Conservation (phyloP, 2,797 vertebrate species). For the Apogon talboti region DNA sequence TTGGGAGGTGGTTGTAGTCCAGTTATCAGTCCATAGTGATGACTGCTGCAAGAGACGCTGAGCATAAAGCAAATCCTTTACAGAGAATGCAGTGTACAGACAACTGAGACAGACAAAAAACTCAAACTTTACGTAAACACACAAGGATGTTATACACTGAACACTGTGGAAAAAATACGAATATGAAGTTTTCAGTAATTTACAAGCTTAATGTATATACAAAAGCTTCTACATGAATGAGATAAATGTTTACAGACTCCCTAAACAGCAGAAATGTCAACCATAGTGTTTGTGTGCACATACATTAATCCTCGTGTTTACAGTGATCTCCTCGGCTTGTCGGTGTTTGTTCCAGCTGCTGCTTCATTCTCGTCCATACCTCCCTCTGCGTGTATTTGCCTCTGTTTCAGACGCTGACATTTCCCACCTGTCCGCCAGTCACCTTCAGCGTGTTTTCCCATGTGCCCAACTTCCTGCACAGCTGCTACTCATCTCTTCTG, state of each 20-base stretch:
- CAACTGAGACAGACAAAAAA: no score
- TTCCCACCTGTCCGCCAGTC: constrained; percentile 63
- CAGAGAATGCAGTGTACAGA: no score
- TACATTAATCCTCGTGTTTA: not conserved
- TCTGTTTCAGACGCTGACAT: constrained; percentile 65
- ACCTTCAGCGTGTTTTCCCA: constrained; percentile 40
- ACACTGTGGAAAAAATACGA: no score
- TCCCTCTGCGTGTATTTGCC: constrained; percentile 44
- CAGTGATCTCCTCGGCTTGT: constrained; percentile 40
- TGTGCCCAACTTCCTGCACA: constrained; percentile 40
- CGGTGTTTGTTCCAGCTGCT: constrained; percentile 51
- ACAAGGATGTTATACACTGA: no score
- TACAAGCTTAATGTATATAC: not conserved
- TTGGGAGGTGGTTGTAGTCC: no score
- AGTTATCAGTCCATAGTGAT: no score
- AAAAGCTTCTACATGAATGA: not conserved
- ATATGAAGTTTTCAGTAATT: no score
- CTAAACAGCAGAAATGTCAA: constrained; percentile 5
- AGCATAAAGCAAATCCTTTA: no score
- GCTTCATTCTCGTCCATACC: constrained; percentile 23
- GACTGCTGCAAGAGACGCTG: no score
- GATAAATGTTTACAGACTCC: not conserved
- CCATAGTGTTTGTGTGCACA: constrained; percentile 4
- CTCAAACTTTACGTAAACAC: no score
- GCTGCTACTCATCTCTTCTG: constrained; percentile 36